phyloP scores from a whole-genome alignment of 2,888 invertebrate species.

The Drosophila tripunctata region DNA sequence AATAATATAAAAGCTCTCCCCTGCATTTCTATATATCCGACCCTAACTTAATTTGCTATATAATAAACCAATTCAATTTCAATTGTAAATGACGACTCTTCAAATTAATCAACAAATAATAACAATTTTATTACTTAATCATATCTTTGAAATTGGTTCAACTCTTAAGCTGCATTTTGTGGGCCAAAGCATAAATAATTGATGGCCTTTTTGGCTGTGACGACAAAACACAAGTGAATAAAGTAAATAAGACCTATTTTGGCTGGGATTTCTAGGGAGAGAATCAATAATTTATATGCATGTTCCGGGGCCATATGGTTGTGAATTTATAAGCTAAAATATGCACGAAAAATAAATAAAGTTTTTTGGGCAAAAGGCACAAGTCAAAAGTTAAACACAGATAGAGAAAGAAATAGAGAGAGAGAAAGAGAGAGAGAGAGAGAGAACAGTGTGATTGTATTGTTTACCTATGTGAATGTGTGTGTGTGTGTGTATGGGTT shows the following conservation, averaged over 20 bases:
- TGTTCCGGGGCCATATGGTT: constrained; percentile 27
- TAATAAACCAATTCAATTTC: background rate
- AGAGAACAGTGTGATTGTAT: constrained; percentile 9
- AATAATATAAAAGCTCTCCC: too few species aligned
- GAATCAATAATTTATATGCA: constrained; percentile 58
- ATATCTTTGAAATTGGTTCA: background rate
- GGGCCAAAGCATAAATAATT: constrained; percentile 4
- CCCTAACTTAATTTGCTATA: too few species aligned
- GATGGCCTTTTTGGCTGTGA: background rate
- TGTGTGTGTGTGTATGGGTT: constrained; percentile 1
- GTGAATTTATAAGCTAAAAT: constrained; percentile 38
- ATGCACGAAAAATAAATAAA: constrained; percentile 54
- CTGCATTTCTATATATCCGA: too few species aligned
- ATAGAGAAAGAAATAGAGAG: too few species aligned
- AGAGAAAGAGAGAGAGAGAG: too few species aligned
- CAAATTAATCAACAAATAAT: background rate
- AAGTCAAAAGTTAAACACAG: constrained; percentile 44
- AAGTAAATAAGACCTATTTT: constrained; percentile 20
- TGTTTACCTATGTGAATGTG: constrained; percentile 53
- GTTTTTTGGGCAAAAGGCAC: constrained; percentile 18
- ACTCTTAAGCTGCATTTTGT: constrained; percentile 2
- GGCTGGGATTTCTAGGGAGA: background rate
- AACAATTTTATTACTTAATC: background rate
- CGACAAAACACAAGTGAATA: constrained; percentile 20
- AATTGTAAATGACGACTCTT: background rate